phyloP scores from a whole-genome alignment of 1,140 invertebrate genomes.

The Nasonia longicornis region DNA sequence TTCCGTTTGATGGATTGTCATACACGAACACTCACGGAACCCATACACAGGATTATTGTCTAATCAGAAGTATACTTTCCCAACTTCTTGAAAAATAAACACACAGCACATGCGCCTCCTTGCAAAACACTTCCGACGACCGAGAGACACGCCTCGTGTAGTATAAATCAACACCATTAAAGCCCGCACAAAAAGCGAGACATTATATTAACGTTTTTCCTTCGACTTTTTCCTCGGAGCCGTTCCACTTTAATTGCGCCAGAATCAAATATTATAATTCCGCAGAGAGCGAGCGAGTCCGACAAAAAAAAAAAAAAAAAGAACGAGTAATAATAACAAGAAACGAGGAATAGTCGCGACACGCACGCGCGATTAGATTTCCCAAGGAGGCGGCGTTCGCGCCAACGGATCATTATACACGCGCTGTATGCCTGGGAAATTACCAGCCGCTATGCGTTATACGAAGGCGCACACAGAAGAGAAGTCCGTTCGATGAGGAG shows the following conservation, averaged over 20 bases:
- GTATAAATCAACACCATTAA: no score
- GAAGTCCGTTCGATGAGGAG: neutral
- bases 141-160: no score
- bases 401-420: slow-evolving; percentile 10
- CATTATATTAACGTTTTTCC: neutral
- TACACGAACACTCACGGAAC: no score
- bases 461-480: neutral
- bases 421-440: slow-evolving; percentile 26
- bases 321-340: neutral
- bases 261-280: neutral
- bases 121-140: no score
- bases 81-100: no score
- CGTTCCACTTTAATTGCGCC: slow-evolving; percentile 11
- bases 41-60: no score
- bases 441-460: neutral
- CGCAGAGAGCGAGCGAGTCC: neutral
- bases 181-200: neutral
- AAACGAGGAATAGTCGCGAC: neutral
- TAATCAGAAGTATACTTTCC: no score
- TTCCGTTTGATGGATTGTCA: no score
- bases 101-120: no score
- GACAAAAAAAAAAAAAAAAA: neutral
- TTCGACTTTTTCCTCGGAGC: neutral
- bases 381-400: neutral
- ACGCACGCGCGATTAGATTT: slow-evolving; percentile 24